phyloP scores from a whole-genome alignment of 2,797 vertebrate species.

The Lepidocolaptes lacrymiger region DNA sequence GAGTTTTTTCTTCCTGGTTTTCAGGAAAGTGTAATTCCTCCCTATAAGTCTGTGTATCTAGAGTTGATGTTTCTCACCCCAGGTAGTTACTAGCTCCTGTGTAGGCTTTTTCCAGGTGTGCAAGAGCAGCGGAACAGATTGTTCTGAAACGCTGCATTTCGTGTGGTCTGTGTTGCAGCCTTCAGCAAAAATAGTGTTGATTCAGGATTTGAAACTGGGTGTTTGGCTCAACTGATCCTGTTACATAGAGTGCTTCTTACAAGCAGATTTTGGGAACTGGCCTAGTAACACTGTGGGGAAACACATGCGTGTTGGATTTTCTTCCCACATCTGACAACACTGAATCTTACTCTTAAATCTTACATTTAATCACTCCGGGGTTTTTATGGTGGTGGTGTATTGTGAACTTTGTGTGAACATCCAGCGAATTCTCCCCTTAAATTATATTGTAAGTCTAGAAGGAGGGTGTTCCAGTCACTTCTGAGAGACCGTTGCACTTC shows the following conservation, averaged over 20 bases:
- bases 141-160: background rate
- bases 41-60: background rate
- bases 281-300: background rate
- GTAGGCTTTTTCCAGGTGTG: background rate
- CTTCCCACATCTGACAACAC: background rate
- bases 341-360: background rate
- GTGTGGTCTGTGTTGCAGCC: background rate
- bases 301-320: background rate
- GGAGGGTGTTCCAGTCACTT: background rate
- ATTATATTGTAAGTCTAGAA: background rate
- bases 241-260: background rate
- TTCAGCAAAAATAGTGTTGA: background rate
- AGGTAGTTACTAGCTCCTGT: background rate
- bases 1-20: background rate
- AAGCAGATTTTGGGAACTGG: background rate
- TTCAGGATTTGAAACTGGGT: background rate
- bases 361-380: background rate
- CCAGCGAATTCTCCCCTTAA: background rate
- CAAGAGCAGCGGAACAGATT: background rate
- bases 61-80: background rate
- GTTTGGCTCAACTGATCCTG: background rate
- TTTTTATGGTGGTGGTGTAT: background rate
- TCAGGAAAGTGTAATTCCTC: background rate
- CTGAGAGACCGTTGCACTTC: background rate
- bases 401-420: background rate